Evolutionary conservation across 2,113 vertebrate species (phyloP).

Genomic region (Urocolius indicus): DNA sequence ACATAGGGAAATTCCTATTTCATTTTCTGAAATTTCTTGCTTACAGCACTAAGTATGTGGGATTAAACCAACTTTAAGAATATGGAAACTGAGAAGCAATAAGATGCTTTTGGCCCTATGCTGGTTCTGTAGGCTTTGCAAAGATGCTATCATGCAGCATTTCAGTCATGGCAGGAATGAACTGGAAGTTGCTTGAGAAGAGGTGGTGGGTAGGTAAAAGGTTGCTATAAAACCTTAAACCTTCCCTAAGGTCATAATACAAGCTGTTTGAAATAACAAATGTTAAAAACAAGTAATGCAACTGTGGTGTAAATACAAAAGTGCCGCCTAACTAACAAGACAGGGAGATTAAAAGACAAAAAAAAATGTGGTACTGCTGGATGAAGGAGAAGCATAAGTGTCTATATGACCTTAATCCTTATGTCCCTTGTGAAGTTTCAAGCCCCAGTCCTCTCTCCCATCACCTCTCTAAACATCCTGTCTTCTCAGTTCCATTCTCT

Average conservation of each 20-base stretch:
- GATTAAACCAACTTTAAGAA: slow-evolving; percentile 40
- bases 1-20: slow-evolving; percentile 61
- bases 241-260: not conserved
- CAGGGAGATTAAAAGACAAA: not conserved
- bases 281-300: not conserved
- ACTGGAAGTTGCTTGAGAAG: slow-evolving; percentile 36
- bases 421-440: not conserved
- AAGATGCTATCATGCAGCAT: slow-evolving; percentile 43
- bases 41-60: slow-evolving; percentile 29
- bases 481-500: not conserved
- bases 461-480: not conserved
- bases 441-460: not conserved
- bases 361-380: not conserved
- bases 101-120: not conserved
- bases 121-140: slow-evolving; percentile 14
- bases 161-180: slow-evolving; percentile 43
- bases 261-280: not conserved
- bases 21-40: slow-evolving; percentile 61
- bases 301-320: not conserved
- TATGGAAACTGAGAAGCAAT: not conserved
- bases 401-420: not conserved
- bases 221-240: slow-evolving; percentile 39
- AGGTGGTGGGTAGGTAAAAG: slow-evolving; percentile 36
- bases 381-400: not conserved
- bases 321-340: not conserved